Percentiles rank a stretch among this genome's conserved stretches.
These are phyloP conservation scores for Raja brachyura DNA, from an alignment of 2,113 vertebrate species.

Conservation along the genomic window DNA sequence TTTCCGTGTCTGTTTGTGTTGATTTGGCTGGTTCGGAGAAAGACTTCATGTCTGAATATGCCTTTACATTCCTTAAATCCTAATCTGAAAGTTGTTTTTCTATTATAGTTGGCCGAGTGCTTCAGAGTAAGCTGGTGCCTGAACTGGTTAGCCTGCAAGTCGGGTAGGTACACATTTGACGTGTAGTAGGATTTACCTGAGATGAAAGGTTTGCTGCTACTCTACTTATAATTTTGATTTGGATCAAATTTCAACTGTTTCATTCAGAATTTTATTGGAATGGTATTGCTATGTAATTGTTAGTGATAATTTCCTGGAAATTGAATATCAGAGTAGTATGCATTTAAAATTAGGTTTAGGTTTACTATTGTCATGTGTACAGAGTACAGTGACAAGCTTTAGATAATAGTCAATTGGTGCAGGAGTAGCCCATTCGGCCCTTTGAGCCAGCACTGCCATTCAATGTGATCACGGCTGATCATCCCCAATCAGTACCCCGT, in stretches of 20 bases:
- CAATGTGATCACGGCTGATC: too few species aligned
- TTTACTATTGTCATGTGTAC: too few species aligned
- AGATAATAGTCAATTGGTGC: too few species aligned
- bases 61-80: background rate
- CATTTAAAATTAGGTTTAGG: background rate
- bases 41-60: background rate
- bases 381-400: too few species aligned
- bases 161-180: slow-evolving; percentile 52
- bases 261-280: background rate
- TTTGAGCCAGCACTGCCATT: too few species aligned
- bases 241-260: background rate
- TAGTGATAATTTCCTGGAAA: background rate
- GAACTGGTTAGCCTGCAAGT: slow-evolving; percentile 49
- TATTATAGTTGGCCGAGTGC: slow-evolving; percentile 51
- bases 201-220: background rate
- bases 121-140: slow-evolving; percentile 63
- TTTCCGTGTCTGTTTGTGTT: background rate
- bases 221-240: background rate
- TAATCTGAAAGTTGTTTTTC: slow-evolving; percentile 11
- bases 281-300: background rate
- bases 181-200: background rate
- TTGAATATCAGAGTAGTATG: background rate
- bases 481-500: too few species aligned
- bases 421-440: too few species aligned
- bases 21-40: background rate